These are phyloP conservation scores for Caenorhabditis drosophilae DNA, from an alignment of 2,888 invertebrate genomes.

Conservation along the genomic window DNA sequence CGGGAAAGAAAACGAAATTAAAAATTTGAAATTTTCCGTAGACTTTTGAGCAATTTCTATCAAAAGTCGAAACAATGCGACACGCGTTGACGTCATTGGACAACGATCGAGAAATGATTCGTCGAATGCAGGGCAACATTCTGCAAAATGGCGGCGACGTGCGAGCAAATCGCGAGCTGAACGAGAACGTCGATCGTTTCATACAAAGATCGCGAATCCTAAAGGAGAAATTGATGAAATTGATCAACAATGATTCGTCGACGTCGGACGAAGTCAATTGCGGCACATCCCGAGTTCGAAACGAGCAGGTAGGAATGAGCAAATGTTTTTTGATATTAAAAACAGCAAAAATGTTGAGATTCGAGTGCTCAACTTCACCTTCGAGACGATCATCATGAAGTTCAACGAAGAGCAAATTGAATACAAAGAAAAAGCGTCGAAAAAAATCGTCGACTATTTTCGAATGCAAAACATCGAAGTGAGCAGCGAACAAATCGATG, in stretches of 20 bases:
- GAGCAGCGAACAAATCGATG: slow-evolving; percentile 13
- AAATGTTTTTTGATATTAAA: too few relatives aligned
- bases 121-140: slow-evolving; percentile 6
- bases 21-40: not conserved
- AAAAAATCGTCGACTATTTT: slow-evolving; percentile 18
- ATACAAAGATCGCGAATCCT: slow-evolving; percentile 8
- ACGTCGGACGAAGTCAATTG: too few relatives aligned
- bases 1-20: not conserved
- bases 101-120: slow-evolving; percentile 20
- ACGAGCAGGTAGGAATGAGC: slow-evolving; percentile 20
- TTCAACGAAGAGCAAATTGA: slow-evolving; percentile 25
- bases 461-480: slow-evolving; percentile 26
- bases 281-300: slow-evolving; percentile 14
- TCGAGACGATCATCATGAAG: slow-evolving; percentile 20
- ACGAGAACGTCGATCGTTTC: slow-evolving; percentile 23
- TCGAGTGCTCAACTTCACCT: slow-evolving; percentile 11
- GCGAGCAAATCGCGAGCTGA: slow-evolving; percentile 7
- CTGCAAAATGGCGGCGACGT: slow-evolving; percentile 5
- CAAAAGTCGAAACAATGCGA: slow-evolving; percentile 15
- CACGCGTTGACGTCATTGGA: slow-evolving; percentile 17
- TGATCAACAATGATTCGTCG: too few relatives aligned
- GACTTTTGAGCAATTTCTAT: slow-evolving; percentile 15
- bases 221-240: slow-evolving; percentile 7
- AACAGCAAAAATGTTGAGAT: too few relatives aligned
- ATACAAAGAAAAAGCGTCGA: slow-evolving; percentile 11